These are phyloP conservation scores for Labrus mixtus DNA, from an alignment of 2,113 vertebrate species.

Conservation along the genomic window DNA sequence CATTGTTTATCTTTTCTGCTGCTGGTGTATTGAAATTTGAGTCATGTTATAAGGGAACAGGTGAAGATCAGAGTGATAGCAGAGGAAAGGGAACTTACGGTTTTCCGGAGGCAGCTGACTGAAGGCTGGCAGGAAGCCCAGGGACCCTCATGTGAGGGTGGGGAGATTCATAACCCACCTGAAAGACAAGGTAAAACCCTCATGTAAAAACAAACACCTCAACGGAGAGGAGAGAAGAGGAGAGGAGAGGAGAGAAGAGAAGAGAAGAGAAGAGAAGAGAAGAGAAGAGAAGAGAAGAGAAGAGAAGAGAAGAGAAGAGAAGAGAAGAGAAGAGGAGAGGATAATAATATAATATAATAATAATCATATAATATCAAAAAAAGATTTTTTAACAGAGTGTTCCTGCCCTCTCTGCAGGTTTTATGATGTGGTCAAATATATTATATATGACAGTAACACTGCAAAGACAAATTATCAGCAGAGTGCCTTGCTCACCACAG, in stretches of 20 bases:
- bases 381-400: not conserved
- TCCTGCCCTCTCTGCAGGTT: not conserved
- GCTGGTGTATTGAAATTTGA: slow-evolving; percentile 15
- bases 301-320: too few relatives aligned
- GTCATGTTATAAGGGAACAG: slow-evolving; percentile 19
- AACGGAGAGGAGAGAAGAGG: not conserved
- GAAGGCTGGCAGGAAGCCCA: slow-evolving; percentile 85
- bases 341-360: too few relatives aligned
- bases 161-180: slow-evolving; percentile 90
- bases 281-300: not conserved
- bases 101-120: slow-evolving; percentile 86
- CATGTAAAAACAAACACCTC: not conserved
- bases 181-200: slow-evolving; percentile 7
- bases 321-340: too few relatives aligned
- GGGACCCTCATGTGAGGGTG: slow-evolving; percentile 90
- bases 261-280: not conserved
- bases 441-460: slow-evolving; percentile 59
- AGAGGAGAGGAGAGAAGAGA: not conserved
- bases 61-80: slow-evolving; percentile 24
- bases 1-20: slow-evolving; percentile 6
- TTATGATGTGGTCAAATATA: slow-evolving; percentile 38
- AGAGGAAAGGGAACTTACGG: slow-evolving; percentile 83
- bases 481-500: slow-evolving; percentile 83
- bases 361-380: slow-evolving; percentile 26
- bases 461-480: slow-evolving; percentile 61